phyloP scores from a whole-genome alignment of 1,140 invertebrate genomes.

The Drosophila pseudoananassae region DNA sequence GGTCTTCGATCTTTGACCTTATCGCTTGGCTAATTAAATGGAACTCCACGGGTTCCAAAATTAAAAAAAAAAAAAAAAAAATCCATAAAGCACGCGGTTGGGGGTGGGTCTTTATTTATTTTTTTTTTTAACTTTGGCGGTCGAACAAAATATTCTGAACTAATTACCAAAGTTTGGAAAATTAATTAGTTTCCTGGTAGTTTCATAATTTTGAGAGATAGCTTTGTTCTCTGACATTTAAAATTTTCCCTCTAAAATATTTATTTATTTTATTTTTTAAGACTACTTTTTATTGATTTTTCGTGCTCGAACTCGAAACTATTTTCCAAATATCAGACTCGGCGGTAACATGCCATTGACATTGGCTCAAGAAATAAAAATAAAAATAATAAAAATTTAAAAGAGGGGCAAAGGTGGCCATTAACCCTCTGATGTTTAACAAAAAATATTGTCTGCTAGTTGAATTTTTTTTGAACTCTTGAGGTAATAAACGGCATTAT shows the following conservation, averaged over 20 bases:
- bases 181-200: neutral
- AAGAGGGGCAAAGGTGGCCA: no score
- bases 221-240: no score
- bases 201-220: neutral
- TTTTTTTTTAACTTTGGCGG: no score
- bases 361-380: neutral
- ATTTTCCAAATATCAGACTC: neutral
- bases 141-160: neutral
- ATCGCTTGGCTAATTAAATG: conserved; percentile 16
- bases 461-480: neutral
- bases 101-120: neutral
- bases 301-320: neutral
- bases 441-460: no score
- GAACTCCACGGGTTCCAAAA: conserved; percentile 20
- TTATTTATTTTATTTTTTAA: neutral
- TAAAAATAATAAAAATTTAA: neutral
- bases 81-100: neutral
- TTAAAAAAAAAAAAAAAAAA: neutral
- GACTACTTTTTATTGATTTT: neutral
- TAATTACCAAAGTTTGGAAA: neutral
- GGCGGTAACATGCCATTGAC: conserved; percentile 1
- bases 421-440: neutral
- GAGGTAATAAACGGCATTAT: conserved; percentile 36
- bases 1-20: conserved; percentile 29
- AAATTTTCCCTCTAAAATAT: neutral